Evolutionary conservation across 92 coral and sea anemone species (phyloP), one percentile per base, ranked within the genome.

Genomic region (Galaxea fascicularis): DNA sequence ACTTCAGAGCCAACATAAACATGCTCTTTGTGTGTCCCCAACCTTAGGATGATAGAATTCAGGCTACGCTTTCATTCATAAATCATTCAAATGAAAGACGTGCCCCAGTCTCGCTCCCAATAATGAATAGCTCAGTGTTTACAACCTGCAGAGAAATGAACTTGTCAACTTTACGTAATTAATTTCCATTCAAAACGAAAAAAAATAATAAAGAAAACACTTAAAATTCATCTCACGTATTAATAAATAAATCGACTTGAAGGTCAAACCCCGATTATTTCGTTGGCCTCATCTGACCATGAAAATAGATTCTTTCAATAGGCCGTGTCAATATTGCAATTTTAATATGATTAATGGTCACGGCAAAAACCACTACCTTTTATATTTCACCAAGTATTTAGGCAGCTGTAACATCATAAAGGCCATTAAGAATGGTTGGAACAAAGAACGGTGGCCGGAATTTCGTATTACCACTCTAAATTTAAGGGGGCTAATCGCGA

Each of bases 151-250:
- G 24, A 24, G 26, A 12, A 63, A 2, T 35, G 2, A 6, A 35
- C 41, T 35, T 6, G 41, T 35, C 27, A 70, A 16, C 16, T 41
- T 29, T 0, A 70, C 3, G 59, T 12, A 17, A 49, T 71, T 17
- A 22, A 71, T 4, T 46, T 45, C 28, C 53, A 13, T 46, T 22
- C 30, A 22, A 71, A 44, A 47, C 53, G 30, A 49, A 18, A 45
- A 10, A 11, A 28, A 30, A n/a, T n/a, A n/a, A n/a, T n/a, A n/a
- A 6, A 41, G 20, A 20, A 18, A 29, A 20, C 64, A 65, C 46
- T 79, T 79, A 79, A 78, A 30, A 79, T 79, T 79, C 84, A 46
- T 3, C 58, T 51, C 84, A 79, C 84, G 84, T 79, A 64, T 65
- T 4, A 65, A 15, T 4, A n/a, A 20, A 22, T 15, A 17, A 39